A percentile compares a stretch with the other conserved stretches of the same genome.
Evolutionary conservation across 2,888 invertebrate species (phyloP).

Genomic region (Drosophila infuscata): DNA sequence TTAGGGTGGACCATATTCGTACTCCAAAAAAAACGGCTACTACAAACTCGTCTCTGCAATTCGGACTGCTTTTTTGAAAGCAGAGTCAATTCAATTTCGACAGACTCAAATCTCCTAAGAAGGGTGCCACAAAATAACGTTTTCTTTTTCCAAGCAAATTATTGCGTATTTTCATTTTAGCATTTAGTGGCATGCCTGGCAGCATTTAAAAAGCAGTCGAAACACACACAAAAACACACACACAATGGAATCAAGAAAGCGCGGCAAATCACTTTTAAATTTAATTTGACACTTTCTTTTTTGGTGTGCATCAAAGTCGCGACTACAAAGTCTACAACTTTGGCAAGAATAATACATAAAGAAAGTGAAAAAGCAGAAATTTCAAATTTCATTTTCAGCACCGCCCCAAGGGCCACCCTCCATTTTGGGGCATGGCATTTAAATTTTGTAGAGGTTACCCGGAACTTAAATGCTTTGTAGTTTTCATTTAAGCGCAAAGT

Average conservation of each 20-base stretch:
- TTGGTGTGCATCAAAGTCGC: constrained; percentile 64
- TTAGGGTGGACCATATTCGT: too few species aligned
- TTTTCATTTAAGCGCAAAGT: constrained; percentile 77
- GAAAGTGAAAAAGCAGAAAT: constrained; percentile 25
- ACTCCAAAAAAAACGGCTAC: too few species aligned
- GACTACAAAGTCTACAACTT: constrained; percentile 76
- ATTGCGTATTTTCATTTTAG: constrained; percentile 58
- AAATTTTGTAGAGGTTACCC: constrained; percentile 58
- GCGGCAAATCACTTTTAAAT: constrained; percentile 78
- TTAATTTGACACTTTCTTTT: constrained; percentile 77
- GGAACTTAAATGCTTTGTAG: constrained; percentile 75
- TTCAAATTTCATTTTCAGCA: constrained; percentile 67
- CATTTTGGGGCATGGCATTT: constrained; percentile 59
- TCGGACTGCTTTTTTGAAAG: constrained; percentile 10
- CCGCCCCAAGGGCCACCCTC: constrained; percentile 30
- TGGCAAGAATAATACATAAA: constrained; percentile 31
- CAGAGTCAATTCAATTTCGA: constrained; percentile 43
- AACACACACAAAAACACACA: constrained; percentile 36
- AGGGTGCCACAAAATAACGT: constrained; percentile 24
- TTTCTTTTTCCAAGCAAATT: constrained; percentile 29
- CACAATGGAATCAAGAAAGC: constrained; percentile 36
- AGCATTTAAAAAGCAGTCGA: constrained; percentile 58
- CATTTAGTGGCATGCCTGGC: constrained; percentile 61
- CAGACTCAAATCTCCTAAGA: constrained; percentile 5
- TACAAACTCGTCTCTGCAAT: background rate